Conservation (phyloP, 1,140 invertebrate genomes). For the Caenorhabditis tropicalis region DNA sequence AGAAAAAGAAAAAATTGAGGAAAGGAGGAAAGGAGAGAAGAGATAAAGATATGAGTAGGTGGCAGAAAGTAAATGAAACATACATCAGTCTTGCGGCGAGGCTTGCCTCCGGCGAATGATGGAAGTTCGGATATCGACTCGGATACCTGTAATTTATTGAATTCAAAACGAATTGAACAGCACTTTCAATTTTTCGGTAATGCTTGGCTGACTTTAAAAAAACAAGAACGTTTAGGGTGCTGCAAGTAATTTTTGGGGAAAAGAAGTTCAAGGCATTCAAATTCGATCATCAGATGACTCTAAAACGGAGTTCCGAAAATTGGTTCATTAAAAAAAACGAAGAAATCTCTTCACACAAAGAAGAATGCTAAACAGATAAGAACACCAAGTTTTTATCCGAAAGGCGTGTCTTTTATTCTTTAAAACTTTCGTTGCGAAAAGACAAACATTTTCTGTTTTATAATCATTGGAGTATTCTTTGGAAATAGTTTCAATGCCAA, state of each 20-base stretch:
- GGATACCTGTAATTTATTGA: slow-evolving; percentile 63
- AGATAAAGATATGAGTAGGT: not conserved
- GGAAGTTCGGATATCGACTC: slow-evolving; percentile 71
- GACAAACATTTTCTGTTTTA: not conserved
- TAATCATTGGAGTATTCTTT: not conserved
- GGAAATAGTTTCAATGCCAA: not conserved
- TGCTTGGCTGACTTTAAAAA: no score
- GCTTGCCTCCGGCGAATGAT: slow-evolving; percentile 56
- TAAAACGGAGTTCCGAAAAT: not conserved
- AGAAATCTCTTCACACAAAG: not conserved
- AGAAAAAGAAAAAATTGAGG: not conserved
- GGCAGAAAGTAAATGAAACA: slow-evolving; percentile 16
- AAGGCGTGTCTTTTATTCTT: not conserved
- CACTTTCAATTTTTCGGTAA: no score
- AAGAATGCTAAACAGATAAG: not conserved
- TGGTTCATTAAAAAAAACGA: not conserved
- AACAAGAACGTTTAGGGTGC: no score
- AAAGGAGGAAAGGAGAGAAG: not conserved
- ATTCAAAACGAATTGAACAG: no score
- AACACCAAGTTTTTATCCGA: not conserved
- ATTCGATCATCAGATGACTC: no score
- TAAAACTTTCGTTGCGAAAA: not conserved
- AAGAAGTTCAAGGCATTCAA: no score
- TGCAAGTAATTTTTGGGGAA: no score
- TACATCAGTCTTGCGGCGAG: slow-evolving; percentile 41